Evolutionary conservation across 2,113 vertebrate genomes (phyloP).

Genomic region (Ibidorhyncha struthersii): DNA sequence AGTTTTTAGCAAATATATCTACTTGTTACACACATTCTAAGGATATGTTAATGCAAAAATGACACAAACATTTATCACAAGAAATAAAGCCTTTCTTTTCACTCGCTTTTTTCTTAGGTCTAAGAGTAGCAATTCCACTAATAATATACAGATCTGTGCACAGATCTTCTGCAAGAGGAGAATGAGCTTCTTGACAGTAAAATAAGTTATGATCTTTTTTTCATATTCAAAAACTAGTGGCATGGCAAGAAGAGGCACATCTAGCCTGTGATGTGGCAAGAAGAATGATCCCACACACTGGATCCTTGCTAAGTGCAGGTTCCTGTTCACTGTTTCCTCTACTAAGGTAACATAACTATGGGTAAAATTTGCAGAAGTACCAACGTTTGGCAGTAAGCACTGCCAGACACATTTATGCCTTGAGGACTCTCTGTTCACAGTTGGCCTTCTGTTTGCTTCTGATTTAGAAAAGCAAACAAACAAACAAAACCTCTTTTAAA

Average conservation of each 20-base stretch:
- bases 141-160: background rate
- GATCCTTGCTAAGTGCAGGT: background rate
- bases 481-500: background rate
- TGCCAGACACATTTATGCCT: background rate
- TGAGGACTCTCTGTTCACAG: background rate
- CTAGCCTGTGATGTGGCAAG: background rate
- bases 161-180: background rate
- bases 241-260: background rate
- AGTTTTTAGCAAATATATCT: background rate
- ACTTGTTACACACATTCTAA: background rate
- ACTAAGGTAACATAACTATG: background rate
- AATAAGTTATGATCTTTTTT: background rate
- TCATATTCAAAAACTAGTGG: background rate
- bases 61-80: background rate
- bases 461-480: conserved; percentile 42
- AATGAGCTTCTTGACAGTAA: background rate
- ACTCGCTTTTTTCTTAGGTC: background rate
- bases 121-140: background rate
- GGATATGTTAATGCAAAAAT: background rate
- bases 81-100: background rate
- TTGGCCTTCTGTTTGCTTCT: conserved; percentile 8
- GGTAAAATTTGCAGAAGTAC: background rate
- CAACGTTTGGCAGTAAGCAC: background rate
- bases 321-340: background rate
- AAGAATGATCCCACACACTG: background rate